Conservation (phyloP, 2,797 vertebrate genomes). For the Anguilla marmorata region DNA sequence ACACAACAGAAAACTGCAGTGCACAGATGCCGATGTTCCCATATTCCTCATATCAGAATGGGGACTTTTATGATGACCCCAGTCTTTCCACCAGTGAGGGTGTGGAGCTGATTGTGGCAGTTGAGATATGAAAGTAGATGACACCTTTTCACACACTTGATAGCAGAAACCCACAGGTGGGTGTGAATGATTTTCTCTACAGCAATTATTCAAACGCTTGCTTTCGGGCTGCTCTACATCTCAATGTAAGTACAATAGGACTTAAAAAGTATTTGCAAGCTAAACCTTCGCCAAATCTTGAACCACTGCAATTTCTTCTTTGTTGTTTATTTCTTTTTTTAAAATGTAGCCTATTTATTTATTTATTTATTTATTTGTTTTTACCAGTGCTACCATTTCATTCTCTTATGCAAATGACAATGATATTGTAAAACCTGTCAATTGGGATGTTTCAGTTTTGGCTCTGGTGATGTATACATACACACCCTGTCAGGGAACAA, state of each 20-base stretch:
- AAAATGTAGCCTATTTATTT: not conserved
- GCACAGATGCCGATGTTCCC: not conserved
- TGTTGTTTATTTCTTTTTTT: not conserved
- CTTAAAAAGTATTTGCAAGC: not conserved
- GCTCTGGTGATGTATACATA: not conserved
- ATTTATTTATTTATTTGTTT: too few species aligned
- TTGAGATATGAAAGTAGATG: not conserved
- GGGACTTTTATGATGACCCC: not conserved
- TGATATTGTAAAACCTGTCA: not conserved
- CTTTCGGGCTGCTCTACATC: not conserved
- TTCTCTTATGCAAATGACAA: not conserved
- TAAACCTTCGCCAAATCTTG: not conserved
- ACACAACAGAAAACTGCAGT: not conserved
- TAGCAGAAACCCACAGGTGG: not conserved
- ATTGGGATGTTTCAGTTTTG: not conserved
- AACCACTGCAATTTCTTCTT: not conserved
- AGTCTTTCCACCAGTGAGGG: not conserved
- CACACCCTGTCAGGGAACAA: not conserved
- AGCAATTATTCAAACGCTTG: not conserved
- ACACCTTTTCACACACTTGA: not conserved
- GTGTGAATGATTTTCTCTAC: not conserved
- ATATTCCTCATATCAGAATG: not conserved
- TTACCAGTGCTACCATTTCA: not conserved
- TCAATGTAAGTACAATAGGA: not conserved
- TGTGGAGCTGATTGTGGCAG: conserved; percentile 10